Base-by-base conservation (phyloP, 53 echinoderm and acorn worm species). In the Mesocentrotus franciscanus region DNA sequence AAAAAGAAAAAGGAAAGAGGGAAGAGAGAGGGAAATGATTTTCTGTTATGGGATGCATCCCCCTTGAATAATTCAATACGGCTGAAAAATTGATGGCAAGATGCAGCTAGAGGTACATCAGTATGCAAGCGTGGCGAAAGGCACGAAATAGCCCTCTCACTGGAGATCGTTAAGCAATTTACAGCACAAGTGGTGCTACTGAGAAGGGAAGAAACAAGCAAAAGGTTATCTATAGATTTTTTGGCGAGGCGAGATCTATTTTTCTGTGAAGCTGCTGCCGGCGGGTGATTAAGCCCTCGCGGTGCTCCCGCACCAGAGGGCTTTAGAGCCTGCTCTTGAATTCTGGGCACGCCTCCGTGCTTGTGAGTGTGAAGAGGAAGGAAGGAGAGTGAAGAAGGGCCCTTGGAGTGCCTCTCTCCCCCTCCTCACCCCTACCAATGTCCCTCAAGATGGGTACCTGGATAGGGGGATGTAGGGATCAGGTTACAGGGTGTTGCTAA, bases 81-180 rank as follows among this genome's bases (percentile, higher is more conserved):
- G 95, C 95, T 94, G 95, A 94, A 94, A 94, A 94, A 94, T 94
- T 94, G 95, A 94, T 94, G 95, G 27, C 60, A 66, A 87, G 87
- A 85, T 87, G 85, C 85, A 35, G 85, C 95, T 61, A 70, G 95
- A 57, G 95, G 42, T 26, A 42, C 89, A 94, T 94, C 95, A 94
- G 95, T 85, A 94, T 94, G 95, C 95, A 85, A 68, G 95, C 85
- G 87, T 62, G 70, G 95, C 95, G 71, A 85, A 85, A 85, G 62
- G 95, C 95, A 94, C 95, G 89, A 94, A 94, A 94, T 94, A 87
- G 93, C 64, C 64, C 95, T 94, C 95, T 94, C 95, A 87, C 71
- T 26, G 85, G 95, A 94, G 95, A 94, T 94, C 95, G 95, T 94
- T 94, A 94, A 87, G 95, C 95, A 94, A 94, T 94, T 94, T 94